A percentile compares a stretch with the other conserved stretches of the same genome.
These are phyloP conservation scores for Oscheius sp. DNA, from an alignment of 2,888 invertebrate genomes.

Conservation along the genomic window DNA sequence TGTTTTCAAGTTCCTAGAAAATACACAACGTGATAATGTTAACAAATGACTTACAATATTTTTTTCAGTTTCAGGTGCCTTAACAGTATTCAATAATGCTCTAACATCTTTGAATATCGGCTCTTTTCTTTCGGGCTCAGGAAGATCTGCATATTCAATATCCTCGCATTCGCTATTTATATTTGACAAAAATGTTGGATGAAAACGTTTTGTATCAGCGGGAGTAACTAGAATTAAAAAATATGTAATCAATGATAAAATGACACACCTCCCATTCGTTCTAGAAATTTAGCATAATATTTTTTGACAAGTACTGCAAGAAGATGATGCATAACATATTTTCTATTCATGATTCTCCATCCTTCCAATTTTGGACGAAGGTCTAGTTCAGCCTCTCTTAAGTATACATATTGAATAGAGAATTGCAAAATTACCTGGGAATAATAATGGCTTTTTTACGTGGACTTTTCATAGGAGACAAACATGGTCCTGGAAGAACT, in stretches of 20 bases:
- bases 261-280: slow-evolving; percentile 22
- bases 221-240: neutral
- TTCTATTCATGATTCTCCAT: slow-evolving; percentile 33
- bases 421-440: slow-evolving; percentile 4
- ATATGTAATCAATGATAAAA: neutral
- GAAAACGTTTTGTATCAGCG: neutral
- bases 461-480: slow-evolving; percentile 30
- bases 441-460: slow-evolving; percentile 9
- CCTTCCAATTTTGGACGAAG: slow-evolving; percentile 31
- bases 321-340: slow-evolving; percentile 30
- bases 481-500: slow-evolving; percentile 11
- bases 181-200: slow-evolving; percentile 23
- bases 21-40: neutral
- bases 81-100: slow-evolving; percentile 30
- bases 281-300: slow-evolving; percentile 20
- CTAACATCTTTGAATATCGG: slow-evolving; percentile 7
- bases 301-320: slow-evolving; percentile 24
- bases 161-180: slow-evolving; percentile 14
- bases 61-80: slow-evolving; percentile 23
- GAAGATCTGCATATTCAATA: slow-evolving; percentile 14
- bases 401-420: neutral
- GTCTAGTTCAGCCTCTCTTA: slow-evolving; percentile 31
- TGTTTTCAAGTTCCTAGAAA: slow-evolving; percentile 13
- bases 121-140: slow-evolving; percentile 12
- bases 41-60: neutral